Evolutionary conservation across 2,888 invertebrate species (phyloP).

Genomic region (Trichogramma evanescens): DNA sequence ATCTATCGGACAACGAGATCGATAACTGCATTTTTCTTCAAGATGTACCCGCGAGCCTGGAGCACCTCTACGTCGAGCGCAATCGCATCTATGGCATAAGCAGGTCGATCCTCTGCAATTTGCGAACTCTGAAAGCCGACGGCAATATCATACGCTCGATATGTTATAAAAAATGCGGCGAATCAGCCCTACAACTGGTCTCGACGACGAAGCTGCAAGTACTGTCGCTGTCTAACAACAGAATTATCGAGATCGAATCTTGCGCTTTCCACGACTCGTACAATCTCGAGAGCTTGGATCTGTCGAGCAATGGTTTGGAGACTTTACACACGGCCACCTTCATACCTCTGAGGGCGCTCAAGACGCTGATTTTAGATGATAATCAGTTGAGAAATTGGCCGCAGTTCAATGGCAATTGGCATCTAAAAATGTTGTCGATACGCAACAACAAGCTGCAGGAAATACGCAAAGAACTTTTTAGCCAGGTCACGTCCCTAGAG

Average conservation of each 20-base stretch:
- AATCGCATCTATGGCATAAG: constrained; percentile 28
- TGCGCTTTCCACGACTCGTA: constrained; percentile 24
- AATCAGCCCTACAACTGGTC: constrained; percentile 22
- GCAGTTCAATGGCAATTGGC: constrained; percentile 1
- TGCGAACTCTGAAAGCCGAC: constrained; percentile 29
- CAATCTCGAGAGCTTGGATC: constrained; percentile 24
- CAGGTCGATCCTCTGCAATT: constrained; percentile 20
- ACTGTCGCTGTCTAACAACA: constrained; percentile 30
- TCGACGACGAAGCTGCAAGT: constrained; percentile 25
- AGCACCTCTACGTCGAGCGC: constrained; percentile 30
- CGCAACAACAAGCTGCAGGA: constrained; percentile 22
- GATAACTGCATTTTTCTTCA: constrained; percentile 25
- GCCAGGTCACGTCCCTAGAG: constrained; percentile 19
- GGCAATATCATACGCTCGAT: constrained; percentile 28
- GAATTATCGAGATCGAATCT: constrained; percentile 22
- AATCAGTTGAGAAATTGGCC: constrained; percentile 24
- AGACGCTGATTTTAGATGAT: constrained; percentile 10
- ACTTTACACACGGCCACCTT: constrained; percentile 22
- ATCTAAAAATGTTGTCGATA: constrained; percentile 13
- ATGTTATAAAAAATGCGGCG: constrained; percentile 27
- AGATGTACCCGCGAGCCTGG: constrained; percentile 26
- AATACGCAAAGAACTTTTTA: constrained; percentile 23
- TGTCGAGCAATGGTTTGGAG: constrained; percentile 25
- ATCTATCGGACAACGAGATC: constrained; percentile 31
- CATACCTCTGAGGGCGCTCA: constrained; percentile 2